Percentiles rank a stretch among this genome's conserved stretches.
Evolutionary conservation across 2,888 invertebrate species (phyloP).

Genomic region (Ligdia adustata): DNA sequence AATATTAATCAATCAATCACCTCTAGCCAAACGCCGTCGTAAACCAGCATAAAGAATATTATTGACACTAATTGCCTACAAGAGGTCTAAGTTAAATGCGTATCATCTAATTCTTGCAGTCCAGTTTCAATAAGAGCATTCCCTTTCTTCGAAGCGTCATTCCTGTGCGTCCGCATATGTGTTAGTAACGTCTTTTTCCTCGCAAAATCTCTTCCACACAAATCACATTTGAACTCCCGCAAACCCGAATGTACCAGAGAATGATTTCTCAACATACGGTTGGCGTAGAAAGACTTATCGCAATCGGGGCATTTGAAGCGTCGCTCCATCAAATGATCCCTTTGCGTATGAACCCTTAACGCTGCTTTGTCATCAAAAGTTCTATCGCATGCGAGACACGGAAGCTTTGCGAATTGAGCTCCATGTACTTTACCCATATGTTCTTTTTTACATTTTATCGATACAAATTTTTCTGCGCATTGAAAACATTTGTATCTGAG

Average conservation of each 20-base stretch:
- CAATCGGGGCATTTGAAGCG: slow-evolving; percentile 44
- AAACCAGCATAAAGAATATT: too few species aligned
- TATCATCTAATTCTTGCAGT: too few species aligned
- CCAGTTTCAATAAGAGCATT: too few species aligned
- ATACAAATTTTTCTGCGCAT: slow-evolving; percentile 48
- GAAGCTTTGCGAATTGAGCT: slow-evolving; percentile 25
- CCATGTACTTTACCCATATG: slow-evolving; percentile 27
- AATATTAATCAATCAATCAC: too few species aligned
- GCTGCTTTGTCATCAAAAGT: slow-evolving; percentile 37
- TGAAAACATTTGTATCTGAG: slow-evolving; percentile 55
- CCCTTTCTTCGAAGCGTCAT: too few species aligned
- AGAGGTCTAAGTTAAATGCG: too few species aligned
- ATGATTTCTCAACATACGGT: slow-evolving; percentile 43
- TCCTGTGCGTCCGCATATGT: slow-evolving; percentile 40
- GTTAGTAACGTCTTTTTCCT: slow-evolving; percentile 38
- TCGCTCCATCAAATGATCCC: slow-evolving; percentile 57
- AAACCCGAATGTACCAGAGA: slow-evolving; percentile 45
- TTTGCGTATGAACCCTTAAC: slow-evolving; percentile 44
- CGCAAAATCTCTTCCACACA: slow-evolving; percentile 42
- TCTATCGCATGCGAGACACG: slow-evolving; percentile 51
- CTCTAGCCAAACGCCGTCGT: too few species aligned
- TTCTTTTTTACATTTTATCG: slow-evolving; percentile 36
- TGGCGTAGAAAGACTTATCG: slow-evolving; percentile 44
- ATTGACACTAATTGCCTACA: too few species aligned
- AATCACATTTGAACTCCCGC: slow-evolving; percentile 41